phyloP scores from a whole-genome alignment of 2,888 invertebrate species.

The Meandrusa payeni region DNA sequence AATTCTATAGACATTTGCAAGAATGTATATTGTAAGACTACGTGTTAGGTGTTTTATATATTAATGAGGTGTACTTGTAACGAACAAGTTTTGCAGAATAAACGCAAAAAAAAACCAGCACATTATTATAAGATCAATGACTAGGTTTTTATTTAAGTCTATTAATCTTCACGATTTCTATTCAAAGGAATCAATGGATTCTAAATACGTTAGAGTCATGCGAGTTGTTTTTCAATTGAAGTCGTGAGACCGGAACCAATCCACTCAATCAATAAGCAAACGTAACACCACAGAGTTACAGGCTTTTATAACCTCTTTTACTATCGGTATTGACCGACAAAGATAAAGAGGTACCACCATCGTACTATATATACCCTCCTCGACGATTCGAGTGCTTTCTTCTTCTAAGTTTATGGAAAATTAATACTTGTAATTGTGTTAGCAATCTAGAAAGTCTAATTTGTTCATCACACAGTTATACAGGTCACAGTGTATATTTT shows the following conservation, averaged over 20 bases:
- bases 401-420: not conserved
- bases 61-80: too few relatives aligned
- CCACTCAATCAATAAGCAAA: slow-evolving; percentile 26
- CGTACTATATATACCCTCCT: slow-evolving; percentile 11
- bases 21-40: too few relatives aligned
- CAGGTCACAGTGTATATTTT: too few relatives aligned
- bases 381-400: not conserved
- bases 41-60: too few relatives aligned
- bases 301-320: slow-evolving; percentile 27
- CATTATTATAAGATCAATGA: slow-evolving; percentile 6
- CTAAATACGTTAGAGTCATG: slow-evolving; percentile 9
- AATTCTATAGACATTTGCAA: too few relatives aligned
- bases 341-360: slow-evolving; percentile 37
- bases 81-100: too few relatives aligned
- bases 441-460: too few relatives aligned
- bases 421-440: not conserved
- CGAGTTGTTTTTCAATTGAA: slow-evolving; percentile 20
- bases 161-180: slow-evolving; percentile 6
- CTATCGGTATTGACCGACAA: slow-evolving; percentile 47
- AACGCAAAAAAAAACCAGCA: slow-evolving; percentile 5
- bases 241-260: slow-evolving; percentile 26
- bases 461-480: slow-evolving; percentile 10
- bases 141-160: not conserved
- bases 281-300: slow-evolving; percentile 16
- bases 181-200: slow-evolving; percentile 11